Evolutionary conservation across 2,113 vertebrate species (phyloP), one percentile per base, ranked within the genome.

Genomic region (Leiothrix lutea): DNA sequence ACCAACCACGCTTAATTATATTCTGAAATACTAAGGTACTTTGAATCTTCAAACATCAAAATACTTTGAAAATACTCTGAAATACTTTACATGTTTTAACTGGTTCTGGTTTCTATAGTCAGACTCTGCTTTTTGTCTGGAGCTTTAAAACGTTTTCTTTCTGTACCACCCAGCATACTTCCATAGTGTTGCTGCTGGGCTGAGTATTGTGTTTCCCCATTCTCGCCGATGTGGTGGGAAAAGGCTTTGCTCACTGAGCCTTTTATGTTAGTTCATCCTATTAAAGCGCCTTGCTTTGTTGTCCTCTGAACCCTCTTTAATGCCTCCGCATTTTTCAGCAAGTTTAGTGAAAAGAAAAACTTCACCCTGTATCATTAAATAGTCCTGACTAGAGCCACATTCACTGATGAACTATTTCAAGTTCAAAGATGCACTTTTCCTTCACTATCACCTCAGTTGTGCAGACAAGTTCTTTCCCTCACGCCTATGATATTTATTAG

Each of bases 211-310:
- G 80, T 50, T 85, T 77, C 78, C 66, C 75, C 50, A 26, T 57
- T 72, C 67, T 66, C 44, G 35, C 67, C 81, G 16, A 48, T 80
- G 84, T 80, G 92, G 54, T 94, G 96, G 94, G 95, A 97, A 97
- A 95, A 84, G 81, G 71, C 78, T 95, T 44, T 38, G 60, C 61
- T 78, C 75, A 31, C 86, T 95, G 89, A 81, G 58, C 80, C 80
- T 92, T 96, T 95, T 95, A 69, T 95, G 70, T 92, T 48, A 47
- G 79, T 90, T 97, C 88, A 92, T 96, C 94, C 94, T 66, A 90
- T 93, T 94, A 94, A 95, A 96, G 92, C 45, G 54, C 78, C 86
- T 83, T 35, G 80, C 94, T 97, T 97, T 97, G 96, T 97, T 96
- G 69, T 90, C 78, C 82, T 60, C 90, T 90, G 95, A 95, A 78